Percentiles rank a stretch among this genome's conserved stretches.
These are phyloP conservation scores for Arbacia lixula DNA, from an alignment of 53 echinoderm and acorn worm genomes.

Conservation along the genomic window DNA sequence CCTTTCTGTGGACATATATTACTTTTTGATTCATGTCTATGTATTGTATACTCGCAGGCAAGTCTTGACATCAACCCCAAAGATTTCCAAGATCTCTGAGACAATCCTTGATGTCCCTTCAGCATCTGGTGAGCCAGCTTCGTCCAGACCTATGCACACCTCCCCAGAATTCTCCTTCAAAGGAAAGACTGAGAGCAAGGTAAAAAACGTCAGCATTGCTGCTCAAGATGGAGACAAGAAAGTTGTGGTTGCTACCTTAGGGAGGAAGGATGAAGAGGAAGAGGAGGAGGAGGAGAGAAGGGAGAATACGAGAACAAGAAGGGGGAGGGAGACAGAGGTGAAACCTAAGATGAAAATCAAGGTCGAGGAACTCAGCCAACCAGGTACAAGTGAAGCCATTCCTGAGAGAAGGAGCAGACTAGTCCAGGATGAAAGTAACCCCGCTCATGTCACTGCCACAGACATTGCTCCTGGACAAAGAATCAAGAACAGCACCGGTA, in stretches of 20 bases:
- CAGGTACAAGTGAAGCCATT: not conserved
- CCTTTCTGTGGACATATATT: too few relatives aligned
- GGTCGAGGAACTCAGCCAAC: constrained; percentile 11
- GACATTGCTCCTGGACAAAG: not conserved
- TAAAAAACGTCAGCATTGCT: too few relatives aligned
- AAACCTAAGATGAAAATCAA: not conserved
- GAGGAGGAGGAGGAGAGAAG: not conserved
- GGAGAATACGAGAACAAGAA: not conserved
- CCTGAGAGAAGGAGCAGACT: too few relatives aligned
- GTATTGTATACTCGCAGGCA: too few relatives aligned
- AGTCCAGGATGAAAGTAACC: too few relatives aligned
- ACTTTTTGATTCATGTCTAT: too few relatives aligned
- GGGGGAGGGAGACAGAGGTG: not conserved
- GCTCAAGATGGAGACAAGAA: constrained; percentile 2
- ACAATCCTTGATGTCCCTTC: constrained; percentile 1
- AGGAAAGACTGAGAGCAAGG: not conserved
- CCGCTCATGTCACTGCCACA: not conserved
- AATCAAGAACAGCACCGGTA: too few relatives aligned
- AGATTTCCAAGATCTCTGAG: constrained; percentile 43
- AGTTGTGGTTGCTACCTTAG: too few relatives aligned
- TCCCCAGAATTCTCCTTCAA: constrained; percentile 46
- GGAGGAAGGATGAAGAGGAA: not conserved
- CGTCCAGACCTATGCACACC: not conserved
- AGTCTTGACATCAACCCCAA: constrained; percentile 43
- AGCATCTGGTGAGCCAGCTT: not conserved